Base-by-base conservation (phyloP, 1,140 invertebrate species). In the Gryon sp. region DNA sequence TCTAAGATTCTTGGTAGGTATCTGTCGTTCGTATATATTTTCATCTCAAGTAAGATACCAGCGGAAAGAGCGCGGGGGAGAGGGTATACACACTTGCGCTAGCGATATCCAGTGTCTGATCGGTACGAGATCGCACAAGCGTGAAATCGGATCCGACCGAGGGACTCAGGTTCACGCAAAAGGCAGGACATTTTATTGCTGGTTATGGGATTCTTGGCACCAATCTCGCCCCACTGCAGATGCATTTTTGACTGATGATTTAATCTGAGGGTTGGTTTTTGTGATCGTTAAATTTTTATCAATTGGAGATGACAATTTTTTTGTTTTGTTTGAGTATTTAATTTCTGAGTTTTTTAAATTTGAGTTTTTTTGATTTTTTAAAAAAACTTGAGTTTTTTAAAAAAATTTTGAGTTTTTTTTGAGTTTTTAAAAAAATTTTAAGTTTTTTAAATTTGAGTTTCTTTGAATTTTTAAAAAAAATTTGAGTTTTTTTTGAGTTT, bases 101-200 rank as follows among this genome's bases (percentile, higher is more conserved):
- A 52, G 36, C 55, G 32, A 50, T 68, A 60, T 68, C 73, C 60
- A 62, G 52, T 63, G 53, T 70, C 75, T 57, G 75, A 63, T 80
- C 52, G 43, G 43, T 41, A 45, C 53, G 45, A 73, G 68, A 69
- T 76, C 65, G 55, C 76, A 75, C 76, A 68, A 62, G 55, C 76
- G 62, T 78, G 76, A 78, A 78, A 78, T 78, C 68, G 57, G 69
- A 77, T 77, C 65, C 74, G 60, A 65, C 50, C 38, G 57, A 53
- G 19, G 53, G 45, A 0, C 28, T 15, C 41, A 38, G 53, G 26
- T 57, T 30, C 34, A 68, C 48, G 60, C 62, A 45, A 66, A 57
- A 60, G 53, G 52, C 59, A 19, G 34, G 55, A 55, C 60, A 36
- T 68, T 48, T 70, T 66, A 50, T 57, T 57, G 53, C 50, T 36